Conservation (phyloP, 2,888 invertebrate genomes). For the Automeris io region DNA sequence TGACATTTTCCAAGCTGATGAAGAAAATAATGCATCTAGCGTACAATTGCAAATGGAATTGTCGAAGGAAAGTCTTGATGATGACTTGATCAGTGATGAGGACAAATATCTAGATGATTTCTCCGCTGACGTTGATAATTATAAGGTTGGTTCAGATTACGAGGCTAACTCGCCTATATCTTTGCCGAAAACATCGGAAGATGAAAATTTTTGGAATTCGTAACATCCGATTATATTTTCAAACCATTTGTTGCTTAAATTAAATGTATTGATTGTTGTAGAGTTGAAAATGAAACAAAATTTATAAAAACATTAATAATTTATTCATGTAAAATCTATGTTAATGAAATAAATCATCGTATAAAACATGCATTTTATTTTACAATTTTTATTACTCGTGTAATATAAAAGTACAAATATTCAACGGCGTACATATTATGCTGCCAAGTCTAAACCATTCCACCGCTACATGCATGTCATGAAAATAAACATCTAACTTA, state of each 20-base stretch:
- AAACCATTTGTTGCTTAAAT: background rate
- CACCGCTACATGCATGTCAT: slow-evolving; percentile 29
- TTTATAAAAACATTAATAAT: slow-evolving; percentile 49
- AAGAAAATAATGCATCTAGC: slow-evolving; percentile 27
- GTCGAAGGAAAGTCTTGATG: slow-evolving; percentile 24
- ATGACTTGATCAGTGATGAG: slow-evolving; percentile 21
- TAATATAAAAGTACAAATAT: slow-evolving; percentile 73
- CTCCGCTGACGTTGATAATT: slow-evolving; percentile 50
- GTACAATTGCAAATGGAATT: slow-evolving; percentile 28
- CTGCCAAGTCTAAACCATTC: slow-evolving; percentile 21
- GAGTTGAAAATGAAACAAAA: slow-evolving; percentile 25
- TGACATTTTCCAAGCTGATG: slow-evolving; percentile 34
- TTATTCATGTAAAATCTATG: slow-evolving; percentile 51
- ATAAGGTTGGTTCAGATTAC: slow-evolving; percentile 38
- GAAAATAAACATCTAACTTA: slow-evolving; percentile 20
- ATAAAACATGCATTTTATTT: slow-evolving; percentile 52
- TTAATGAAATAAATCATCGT: slow-evolving; percentile 53
- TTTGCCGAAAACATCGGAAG: slow-evolving; percentile 41
- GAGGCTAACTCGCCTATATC: slow-evolving; percentile 44
- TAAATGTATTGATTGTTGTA: background rate
- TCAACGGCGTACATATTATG: slow-evolving; percentile 20
- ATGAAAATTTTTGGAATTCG: slow-evolving; percentile 58
- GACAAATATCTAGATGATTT: slow-evolving; percentile 45
- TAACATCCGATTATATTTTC: slow-evolving; percentile 18
- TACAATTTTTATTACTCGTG: slow-evolving; percentile 35